These are phyloP conservation scores for Antechinus stuartii DNA, from an alignment of 2,113 vertebrate species.

Conservation along the genomic window DNA sequence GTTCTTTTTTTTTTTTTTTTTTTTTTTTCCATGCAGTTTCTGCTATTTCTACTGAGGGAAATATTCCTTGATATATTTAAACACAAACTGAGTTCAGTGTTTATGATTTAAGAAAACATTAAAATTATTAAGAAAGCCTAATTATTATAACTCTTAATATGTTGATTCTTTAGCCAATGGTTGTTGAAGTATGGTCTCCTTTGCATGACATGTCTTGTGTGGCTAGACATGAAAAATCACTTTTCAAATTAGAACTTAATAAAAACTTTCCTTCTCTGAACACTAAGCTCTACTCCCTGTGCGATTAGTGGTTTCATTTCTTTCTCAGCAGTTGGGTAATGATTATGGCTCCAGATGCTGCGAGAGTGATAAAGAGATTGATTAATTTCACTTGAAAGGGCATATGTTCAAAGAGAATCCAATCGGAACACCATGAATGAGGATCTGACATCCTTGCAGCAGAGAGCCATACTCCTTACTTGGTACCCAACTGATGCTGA, in stretches of 20 bases:
- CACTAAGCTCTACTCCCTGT: constrained; percentile 84
- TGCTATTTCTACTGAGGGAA: neutral
- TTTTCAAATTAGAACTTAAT: constrained; percentile 88
- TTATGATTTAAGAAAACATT: neutral
- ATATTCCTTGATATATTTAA: neutral
- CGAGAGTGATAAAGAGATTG: constrained; percentile 95
- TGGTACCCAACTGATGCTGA: constrained; percentile 74
- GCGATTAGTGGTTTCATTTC: constrained; percentile 95
- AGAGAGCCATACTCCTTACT: constrained; percentile 60
- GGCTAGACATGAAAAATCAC: constrained; percentile 84
- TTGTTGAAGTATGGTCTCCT: constrained; percentile 51
- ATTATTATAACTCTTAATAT: constrained; percentile 37
- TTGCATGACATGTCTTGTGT: constrained; percentile 72
- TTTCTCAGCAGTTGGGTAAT: constrained; percentile 95
- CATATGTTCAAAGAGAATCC: constrained; percentile 90
- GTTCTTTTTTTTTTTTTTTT: constrained; percentile 28
- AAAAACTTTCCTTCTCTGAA: constrained; percentile 85
- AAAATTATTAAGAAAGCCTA: constrained; percentile 61
- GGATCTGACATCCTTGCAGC: constrained; percentile 76
- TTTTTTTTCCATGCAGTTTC: constrained; percentile 18
- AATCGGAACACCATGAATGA: constrained; percentile 78
- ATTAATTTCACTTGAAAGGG: constrained; percentile 97
- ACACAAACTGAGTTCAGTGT: neutral
- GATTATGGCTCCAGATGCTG: constrained; percentile 91
- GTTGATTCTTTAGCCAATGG: constrained; percentile 51